A percentile compares a stretch with the other conserved stretches of the same genome.
Evolutionary conservation across 1,140 invertebrate genomes (phyloP).

Genomic region (Orchestia grillus): DNA sequence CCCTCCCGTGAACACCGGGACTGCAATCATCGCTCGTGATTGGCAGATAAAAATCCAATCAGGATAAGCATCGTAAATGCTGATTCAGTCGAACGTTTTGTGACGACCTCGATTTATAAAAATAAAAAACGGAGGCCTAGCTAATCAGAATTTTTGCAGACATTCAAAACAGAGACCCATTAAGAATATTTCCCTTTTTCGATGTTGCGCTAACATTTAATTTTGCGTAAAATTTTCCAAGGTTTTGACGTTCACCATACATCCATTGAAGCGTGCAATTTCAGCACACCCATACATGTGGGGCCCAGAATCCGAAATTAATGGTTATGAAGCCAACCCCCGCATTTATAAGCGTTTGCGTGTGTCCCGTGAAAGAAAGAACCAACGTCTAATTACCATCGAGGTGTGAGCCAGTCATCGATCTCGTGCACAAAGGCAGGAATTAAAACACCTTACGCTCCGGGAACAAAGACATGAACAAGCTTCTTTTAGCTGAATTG

Average conservation of each 20-base stretch:
- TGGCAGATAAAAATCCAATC: not conserved
- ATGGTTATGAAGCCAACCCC: not conserved
- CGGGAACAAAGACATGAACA: not conserved
- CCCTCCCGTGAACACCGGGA: not conserved
- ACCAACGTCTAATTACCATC: not conserved
- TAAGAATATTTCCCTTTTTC: no score
- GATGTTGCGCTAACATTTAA: not conserved
- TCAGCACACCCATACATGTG: not conserved
- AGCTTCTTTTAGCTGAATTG: not conserved
- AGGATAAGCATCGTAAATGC: not conserved
- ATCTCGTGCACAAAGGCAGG: not conserved
- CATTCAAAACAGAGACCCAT: not conserved
- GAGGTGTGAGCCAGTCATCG: not conserved
- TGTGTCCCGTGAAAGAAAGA: not conserved
- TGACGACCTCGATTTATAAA: not conserved
- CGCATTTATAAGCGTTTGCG: not conserved
- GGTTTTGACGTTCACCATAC: not conserved
- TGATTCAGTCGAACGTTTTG: not conserved
- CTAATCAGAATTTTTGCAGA: not conserved
- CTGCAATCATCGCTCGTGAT: not conserved
- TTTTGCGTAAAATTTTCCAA: not conserved
- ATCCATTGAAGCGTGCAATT: no score
- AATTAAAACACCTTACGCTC: not conserved
- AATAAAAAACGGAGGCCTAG: not conserved
- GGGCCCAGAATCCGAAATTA: not conserved